These are phyloP conservation scores for Tipula vernalis DNA, from an alignment of 2,888 invertebrate genomes.

Conservation along the genomic window DNA sequence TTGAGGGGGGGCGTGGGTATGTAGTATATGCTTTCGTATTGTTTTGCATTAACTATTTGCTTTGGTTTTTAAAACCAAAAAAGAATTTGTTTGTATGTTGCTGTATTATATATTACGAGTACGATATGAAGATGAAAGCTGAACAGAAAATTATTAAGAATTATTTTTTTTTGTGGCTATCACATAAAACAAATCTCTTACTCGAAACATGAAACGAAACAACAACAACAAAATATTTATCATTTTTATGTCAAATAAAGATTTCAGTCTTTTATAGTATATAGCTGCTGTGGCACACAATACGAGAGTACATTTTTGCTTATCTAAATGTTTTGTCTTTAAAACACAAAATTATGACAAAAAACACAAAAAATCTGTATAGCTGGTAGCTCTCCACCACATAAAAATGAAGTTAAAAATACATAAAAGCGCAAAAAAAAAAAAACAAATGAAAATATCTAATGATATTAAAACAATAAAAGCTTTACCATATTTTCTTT, in stretches of 20 bases:
- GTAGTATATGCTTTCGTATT: neutral
- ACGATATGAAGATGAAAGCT: neutral
- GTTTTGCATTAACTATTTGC: neutral
- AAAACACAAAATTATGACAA: neutral
- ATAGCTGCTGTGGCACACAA: neutral
- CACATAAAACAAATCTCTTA: neutral
- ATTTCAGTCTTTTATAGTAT: neutral
- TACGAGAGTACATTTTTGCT: neutral
- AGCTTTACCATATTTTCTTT: neutral
- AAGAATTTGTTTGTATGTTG: neutral
- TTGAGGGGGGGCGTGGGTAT: neutral
- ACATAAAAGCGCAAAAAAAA: neutral
- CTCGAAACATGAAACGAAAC: neutral
- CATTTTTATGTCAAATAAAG: constrained; percentile 4
- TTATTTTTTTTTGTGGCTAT: neutral
- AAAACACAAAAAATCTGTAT: neutral
- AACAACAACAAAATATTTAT: neutral
- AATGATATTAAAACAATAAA: neutral
- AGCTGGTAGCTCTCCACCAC: neutral
- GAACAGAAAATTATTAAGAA: neutral
- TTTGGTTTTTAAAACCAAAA: neutral
- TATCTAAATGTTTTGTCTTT: neutral
- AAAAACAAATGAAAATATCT: neutral
- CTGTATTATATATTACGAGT: neutral
- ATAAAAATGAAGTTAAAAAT: neutral